A percentile compares a stretch with the other conserved stretches of the same genome.
Evolutionary conservation across 2,113 vertebrate genomes (phyloP).

Genomic region (Perccottus glenii): DNA sequence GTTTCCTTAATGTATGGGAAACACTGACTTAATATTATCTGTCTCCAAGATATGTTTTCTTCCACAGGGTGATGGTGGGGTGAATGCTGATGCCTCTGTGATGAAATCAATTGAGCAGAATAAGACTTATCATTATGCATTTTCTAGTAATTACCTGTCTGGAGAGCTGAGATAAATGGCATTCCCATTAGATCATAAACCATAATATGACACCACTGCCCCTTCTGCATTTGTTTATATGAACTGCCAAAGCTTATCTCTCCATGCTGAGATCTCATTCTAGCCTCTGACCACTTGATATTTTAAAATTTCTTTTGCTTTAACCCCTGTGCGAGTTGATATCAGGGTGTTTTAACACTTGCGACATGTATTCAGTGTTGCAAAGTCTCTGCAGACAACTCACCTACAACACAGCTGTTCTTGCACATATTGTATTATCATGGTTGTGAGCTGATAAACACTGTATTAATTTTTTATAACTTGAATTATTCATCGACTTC

Average conservation of each 20-base stretch:
- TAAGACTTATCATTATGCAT: constrained; percentile 62
- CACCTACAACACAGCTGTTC: not conserved
- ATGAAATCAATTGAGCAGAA: constrained; percentile 62
- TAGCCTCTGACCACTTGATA: not conserved
- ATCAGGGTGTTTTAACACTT: not conserved
- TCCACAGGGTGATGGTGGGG: constrained; percentile 2
- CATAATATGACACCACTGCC: constrained; percentile 35
- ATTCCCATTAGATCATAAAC: constrained; percentile 33
- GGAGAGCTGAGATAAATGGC: constrained; percentile 38
- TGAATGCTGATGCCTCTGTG: constrained; percentile 32
- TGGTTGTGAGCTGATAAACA: not conserved
- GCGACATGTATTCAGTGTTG: not conserved
- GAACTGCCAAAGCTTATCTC: constrained; percentile 11
- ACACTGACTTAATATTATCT: constrained; percentile 16
- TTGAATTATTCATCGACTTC: not conserved
- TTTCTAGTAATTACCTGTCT: constrained; percentile 50
- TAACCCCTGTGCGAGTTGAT: not conserved
- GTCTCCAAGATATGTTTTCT: constrained; percentile 35
- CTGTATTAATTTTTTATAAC: not conserved
- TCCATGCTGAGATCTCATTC: not conserved
- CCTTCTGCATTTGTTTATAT: constrained; percentile 20
- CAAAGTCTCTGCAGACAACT: constrained; percentile 2
- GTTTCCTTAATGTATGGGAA: too few species aligned
- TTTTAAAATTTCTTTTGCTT: not conserved
- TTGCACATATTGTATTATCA: not conserved